Percentiles rank a stretch among this genome's conserved stretches.
These are phyloP conservation scores for Tonatia bakeri DNA, from an alignment of 2,113 vertebrate species.

Conservation along the genomic window DNA sequence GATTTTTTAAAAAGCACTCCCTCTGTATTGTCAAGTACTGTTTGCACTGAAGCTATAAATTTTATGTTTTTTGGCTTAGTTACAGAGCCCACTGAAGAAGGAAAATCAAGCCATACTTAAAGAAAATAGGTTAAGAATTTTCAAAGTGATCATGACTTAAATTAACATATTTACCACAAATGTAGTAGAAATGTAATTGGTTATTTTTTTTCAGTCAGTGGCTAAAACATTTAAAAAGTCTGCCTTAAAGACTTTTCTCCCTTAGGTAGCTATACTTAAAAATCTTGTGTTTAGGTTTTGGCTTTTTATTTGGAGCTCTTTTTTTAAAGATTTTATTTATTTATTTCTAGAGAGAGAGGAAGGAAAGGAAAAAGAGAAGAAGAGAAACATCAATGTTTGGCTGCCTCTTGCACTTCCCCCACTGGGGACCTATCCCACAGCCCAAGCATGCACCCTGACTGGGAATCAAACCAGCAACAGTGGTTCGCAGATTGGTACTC, in stretches of 20 bases:
- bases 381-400: no score
- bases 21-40: background rate
- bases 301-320: background rate
- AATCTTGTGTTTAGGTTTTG: background rate
- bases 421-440: no score
- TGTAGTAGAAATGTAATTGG: background rate
- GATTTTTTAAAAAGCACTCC: background rate
- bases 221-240: background rate
- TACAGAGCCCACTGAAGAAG: background rate
- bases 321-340: background rate
- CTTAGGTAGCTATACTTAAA: background rate
- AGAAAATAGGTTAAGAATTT: slow-evolving; percentile 29
- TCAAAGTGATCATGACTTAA: slow-evolving; percentile 20
- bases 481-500: no score
- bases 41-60: background rate
- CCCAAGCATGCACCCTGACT: no score
- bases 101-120: slow-evolving; percentile 35
- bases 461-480: no score
- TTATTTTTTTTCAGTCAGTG: background rate
- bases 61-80: background rate
- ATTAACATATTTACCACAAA: background rate
- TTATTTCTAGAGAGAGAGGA: no score
- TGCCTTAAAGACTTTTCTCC: background rate
- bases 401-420: no score
- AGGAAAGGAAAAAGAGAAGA: no score